These are phyloP conservation scores for Leptinotarsa lineolata DNA, from an alignment of 1,140 invertebrate genomes.

Conservation along the genomic window DNA sequence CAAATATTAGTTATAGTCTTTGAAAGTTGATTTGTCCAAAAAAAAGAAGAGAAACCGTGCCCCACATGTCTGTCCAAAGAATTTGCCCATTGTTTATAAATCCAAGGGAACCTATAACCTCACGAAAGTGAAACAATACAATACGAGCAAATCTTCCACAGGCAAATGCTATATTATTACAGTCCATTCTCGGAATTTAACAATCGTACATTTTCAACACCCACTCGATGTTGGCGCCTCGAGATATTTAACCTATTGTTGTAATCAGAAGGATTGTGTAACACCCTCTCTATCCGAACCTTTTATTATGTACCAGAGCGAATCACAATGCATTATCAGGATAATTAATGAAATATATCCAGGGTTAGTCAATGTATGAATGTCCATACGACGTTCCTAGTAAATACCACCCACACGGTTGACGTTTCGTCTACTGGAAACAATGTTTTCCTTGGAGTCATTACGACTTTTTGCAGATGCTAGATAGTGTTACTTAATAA, in stretches of 20 bases:
- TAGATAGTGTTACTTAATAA: too few species aligned
- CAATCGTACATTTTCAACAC: conserved; percentile 44
- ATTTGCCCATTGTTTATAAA: background rate
- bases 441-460: too few species aligned
- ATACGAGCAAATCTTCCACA: conserved; percentile 22
- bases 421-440: too few species aligned
- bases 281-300: conserved; percentile 33
- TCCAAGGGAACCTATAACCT: background rate
- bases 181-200: conserved; percentile 43
- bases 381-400: too few species aligned
- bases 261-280: conserved; percentile 45
- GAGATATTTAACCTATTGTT: conserved; percentile 49
- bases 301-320: conserved; percentile 25
- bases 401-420: too few species aligned
- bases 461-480: too few species aligned
- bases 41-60: background rate
- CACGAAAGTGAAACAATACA: background rate
- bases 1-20: too few species aligned
- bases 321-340: conserved; percentile 27
- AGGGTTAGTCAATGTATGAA: too few species aligned
- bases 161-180: conserved; percentile 35
- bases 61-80: background rate
- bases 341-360: conserved; percentile 20
- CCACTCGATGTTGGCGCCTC: conserved; percentile 41
- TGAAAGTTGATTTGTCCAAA: background rate